Evolutionary conservation across 2,797 vertebrate genomes (phyloP).

Genomic region (Sandelia bainsii): DNA sequence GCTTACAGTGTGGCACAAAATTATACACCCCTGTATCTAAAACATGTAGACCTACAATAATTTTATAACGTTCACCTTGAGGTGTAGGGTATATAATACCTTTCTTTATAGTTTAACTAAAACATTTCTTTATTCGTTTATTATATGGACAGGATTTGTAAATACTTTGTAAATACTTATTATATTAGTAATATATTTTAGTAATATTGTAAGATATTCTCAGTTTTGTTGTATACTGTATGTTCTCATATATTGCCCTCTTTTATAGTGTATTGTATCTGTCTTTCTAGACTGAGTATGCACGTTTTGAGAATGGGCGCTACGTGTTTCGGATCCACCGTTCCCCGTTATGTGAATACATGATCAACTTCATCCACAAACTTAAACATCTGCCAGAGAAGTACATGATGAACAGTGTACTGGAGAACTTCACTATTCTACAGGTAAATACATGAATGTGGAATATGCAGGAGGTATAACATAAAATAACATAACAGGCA

Average conservation of each 20-base stretch:
- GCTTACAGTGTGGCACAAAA: not conserved
- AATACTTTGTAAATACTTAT: too few species aligned
- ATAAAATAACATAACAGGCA: too few species aligned
- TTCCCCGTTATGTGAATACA: constrained; percentile 96
- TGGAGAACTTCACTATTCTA: constrained; percentile 98
- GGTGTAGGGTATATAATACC: too few species aligned
- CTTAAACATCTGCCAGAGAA: constrained; percentile 97
- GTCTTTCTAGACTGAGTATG: constrained; percentile 90
- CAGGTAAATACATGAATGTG: constrained; percentile 83
- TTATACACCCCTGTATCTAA: not conserved
- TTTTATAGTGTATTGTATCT: constrained; percentile 20
- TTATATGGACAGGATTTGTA: too few species aligned
- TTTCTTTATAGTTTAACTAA: too few species aligned
- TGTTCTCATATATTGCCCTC: constrained; percentile 22
- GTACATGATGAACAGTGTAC: constrained; percentile 98
- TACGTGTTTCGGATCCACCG: constrained; percentile 94
- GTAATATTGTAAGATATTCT: not conserved
- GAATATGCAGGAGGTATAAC: not conserved
- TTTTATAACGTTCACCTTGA: too few species aligned
- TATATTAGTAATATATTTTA: too few species aligned
- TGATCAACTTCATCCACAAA: constrained; percentile 99
- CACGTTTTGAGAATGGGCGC: constrained; percentile 92
- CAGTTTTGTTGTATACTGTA: not conserved
- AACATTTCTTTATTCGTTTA: too few species aligned
- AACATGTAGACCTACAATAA: not conserved